A percentile compares a stretch with the other conserved stretches of the same genome.
phyloP scores from a whole-genome alignment of 2,113 vertebrate genomes.

The Sinocyclocheilus anophthalmus region DNA sequence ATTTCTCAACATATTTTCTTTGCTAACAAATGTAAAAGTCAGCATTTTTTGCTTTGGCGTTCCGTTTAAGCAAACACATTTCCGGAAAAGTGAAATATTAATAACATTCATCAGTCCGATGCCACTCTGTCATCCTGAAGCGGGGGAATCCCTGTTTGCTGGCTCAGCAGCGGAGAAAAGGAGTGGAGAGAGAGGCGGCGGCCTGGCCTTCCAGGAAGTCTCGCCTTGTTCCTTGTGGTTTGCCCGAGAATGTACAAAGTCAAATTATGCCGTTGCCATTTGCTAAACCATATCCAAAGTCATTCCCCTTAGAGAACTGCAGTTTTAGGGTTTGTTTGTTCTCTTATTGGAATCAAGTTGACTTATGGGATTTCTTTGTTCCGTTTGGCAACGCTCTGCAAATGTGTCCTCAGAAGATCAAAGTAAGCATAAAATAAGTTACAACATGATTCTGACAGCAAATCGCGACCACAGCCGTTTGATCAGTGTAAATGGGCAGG shows the following conservation, averaged over 20 bases:
- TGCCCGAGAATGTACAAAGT: background rate
- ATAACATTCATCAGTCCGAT: background rate
- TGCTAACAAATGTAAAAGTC: background rate
- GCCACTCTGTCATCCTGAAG: background rate
- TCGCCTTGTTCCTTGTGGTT: conserved; percentile 36
- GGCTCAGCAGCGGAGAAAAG: conserved; percentile 29
- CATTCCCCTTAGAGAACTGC: conserved; percentile 4
- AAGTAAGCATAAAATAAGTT: conserved; percentile 1
- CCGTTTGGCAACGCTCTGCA: background rate
- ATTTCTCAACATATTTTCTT: background rate
- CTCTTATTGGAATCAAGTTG: background rate
- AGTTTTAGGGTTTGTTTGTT: background rate
- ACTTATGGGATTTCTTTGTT: conserved; percentile 6
- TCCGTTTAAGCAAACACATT: background rate
- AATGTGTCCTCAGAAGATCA: background rate
- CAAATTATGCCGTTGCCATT: background rate
- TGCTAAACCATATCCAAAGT: conserved; percentile 7
- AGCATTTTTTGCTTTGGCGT: background rate
- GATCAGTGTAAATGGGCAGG: background rate
- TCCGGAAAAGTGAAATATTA: background rate
- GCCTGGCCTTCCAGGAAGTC: conserved; percentile 48
- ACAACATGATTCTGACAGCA: background rate
- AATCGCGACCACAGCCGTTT: background rate
- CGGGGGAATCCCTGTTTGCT: conserved; percentile 60
- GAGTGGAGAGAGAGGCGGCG: conserved; percentile 1